Base-by-base conservation (phyloP, 2,113 vertebrate species). In the human region DNA sequence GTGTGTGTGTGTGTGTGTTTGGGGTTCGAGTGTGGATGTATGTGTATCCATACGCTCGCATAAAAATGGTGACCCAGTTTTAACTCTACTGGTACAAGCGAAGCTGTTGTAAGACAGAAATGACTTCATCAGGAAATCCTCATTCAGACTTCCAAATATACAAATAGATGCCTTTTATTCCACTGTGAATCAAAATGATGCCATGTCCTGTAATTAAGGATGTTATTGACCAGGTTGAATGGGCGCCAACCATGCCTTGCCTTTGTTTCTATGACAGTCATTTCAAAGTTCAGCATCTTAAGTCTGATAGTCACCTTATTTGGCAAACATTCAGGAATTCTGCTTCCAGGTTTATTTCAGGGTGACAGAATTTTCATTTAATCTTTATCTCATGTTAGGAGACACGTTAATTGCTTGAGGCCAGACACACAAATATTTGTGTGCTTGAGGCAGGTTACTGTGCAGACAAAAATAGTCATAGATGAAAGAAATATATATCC, bases 101-200 rank as follows among this genome's bases (percentile, higher is more conserved):
- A 97, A 97, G 93, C 96, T 98, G 97, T 97, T 98, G 89, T 97
- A 97, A 98, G 96, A 98, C 98, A 98, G 95, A 93, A 98, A 98
- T 99, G 98, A 99, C 98, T 98, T 99, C 98, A 99, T 98, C 98
- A 98, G 98, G 98, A 99, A 99, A 99, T 99, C 98, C 99, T 99
- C 98, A 98, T 98, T 98, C 96, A 97, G 97, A 98, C 97, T 98
- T 98, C 97, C 97, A 99, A 98, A 98, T 98, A 97, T 98, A 99
- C 98, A 98, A 99, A 98, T 98, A 98, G 98, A 98, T 89, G 96
- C 98, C 98, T 96, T 99, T 98, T 98, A 98, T 99, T 98, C 98
- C 98, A 93, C 97, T 98, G 91, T 98, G 98, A 99, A 98, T 98
- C 98, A 98, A 98, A 98, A 98, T 98, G 98, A 98, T 98, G 98